A percentile compares a stretch with the other conserved stretches of the same genome.
These are phyloP conservation scores for Campoplex capitator DNA, from an alignment of 2,888 invertebrate species.

Conservation along the genomic window DNA sequence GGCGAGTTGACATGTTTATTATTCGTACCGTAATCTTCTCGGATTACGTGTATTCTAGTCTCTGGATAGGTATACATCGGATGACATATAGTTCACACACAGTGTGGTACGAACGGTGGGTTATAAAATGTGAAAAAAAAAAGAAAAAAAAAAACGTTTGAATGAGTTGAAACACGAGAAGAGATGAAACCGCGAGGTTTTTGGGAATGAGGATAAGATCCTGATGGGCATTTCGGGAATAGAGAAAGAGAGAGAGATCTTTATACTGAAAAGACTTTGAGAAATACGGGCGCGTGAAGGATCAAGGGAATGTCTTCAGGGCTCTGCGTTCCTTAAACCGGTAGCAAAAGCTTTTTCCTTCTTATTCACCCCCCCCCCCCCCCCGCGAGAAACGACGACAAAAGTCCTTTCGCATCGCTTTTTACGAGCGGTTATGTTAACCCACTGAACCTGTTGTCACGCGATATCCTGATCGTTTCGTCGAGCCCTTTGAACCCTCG, in stretches of 20 bases:
- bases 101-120: slow-evolving; percentile 19
- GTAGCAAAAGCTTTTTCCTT: slow-evolving; percentile 57
- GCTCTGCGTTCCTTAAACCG: slow-evolving; percentile 51
- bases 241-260: slow-evolving; percentile 30
- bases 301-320: slow-evolving; percentile 41
- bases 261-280: slow-evolving; percentile 25
- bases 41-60: slow-evolving; percentile 75
- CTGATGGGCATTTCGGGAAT: slow-evolving; percentile 42
- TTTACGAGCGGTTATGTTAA: slow-evolving; percentile 62
- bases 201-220: slow-evolving; percentile 36
- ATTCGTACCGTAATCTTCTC: slow-evolving; percentile 80
- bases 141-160: slow-evolving; percentile 2
- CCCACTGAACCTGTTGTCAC: slow-evolving; percentile 77
- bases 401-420: slow-evolving; percentile 41
- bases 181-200: slow-evolving; percentile 51
- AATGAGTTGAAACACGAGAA: slow-evolving; percentile 66
- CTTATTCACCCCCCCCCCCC: background rate
- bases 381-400: slow-evolving; percentile 27
- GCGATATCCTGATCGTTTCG: slow-evolving; percentile 72
- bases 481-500: slow-evolving; percentile 40
- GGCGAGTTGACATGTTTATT: slow-evolving; percentile 81
- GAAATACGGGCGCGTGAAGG: slow-evolving; percentile 24
- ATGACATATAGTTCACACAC: slow-evolving; percentile 3
- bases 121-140: slow-evolving; percentile 29
- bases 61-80: slow-evolving; percentile 25